Evolutionary conservation across 2,888 invertebrate species (phyloP).

Genomic region (Seira sanloemensis): DNA sequence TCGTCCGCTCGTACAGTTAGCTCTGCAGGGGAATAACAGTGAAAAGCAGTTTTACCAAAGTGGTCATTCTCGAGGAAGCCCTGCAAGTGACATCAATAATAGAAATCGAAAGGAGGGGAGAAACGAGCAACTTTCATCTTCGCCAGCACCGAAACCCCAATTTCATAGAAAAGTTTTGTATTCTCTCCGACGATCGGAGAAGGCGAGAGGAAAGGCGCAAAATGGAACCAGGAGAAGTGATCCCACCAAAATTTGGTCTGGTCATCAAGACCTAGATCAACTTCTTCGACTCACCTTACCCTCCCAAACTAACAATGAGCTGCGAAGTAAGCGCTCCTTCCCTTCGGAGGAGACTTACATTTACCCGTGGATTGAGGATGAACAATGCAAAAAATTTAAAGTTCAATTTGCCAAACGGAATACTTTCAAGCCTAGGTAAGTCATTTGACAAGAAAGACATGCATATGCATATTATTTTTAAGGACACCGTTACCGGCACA

Average conservation of each 20-base stretch:
- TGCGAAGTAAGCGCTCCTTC: slow-evolving; percentile 33
- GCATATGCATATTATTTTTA: background rate
- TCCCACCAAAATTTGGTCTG: slow-evolving; percentile 72
- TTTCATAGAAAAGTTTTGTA: slow-evolving; percentile 32
- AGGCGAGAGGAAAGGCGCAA: slow-evolving; percentile 29
- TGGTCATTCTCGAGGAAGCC: slow-evolving; percentile 21
- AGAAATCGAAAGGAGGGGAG: slow-evolving; percentile 30
- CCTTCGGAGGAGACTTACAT: slow-evolving; percentile 42
- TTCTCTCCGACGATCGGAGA: slow-evolving; percentile 31
- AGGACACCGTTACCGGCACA: background rate
- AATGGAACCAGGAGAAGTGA: slow-evolving; percentile 71
- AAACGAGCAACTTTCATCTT: slow-evolving; percentile 36
- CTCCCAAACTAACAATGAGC: slow-evolving; percentile 15
- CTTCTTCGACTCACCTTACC: background rate
- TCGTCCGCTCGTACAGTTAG: slow-evolving; percentile 9
- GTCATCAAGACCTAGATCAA: slow-evolving; percentile 69
- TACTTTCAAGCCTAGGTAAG: slow-evolving; percentile 73
- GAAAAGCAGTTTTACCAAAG: slow-evolving; percentile 28
- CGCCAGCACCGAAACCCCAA: slow-evolving; percentile 18
- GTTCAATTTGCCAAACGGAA: slow-evolving; percentile 73
- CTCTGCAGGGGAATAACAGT: slow-evolving; percentile 22
- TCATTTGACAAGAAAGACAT: background rate
- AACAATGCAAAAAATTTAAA: slow-evolving; percentile 71
- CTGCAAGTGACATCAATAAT: slow-evolving; percentile 11
- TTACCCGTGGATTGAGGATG: slow-evolving; percentile 73